These are phyloP conservation scores for Brachionus calyciflorus DNA, from an alignment of 1,140 invertebrate species.

Conservation along the genomic window DNA sequence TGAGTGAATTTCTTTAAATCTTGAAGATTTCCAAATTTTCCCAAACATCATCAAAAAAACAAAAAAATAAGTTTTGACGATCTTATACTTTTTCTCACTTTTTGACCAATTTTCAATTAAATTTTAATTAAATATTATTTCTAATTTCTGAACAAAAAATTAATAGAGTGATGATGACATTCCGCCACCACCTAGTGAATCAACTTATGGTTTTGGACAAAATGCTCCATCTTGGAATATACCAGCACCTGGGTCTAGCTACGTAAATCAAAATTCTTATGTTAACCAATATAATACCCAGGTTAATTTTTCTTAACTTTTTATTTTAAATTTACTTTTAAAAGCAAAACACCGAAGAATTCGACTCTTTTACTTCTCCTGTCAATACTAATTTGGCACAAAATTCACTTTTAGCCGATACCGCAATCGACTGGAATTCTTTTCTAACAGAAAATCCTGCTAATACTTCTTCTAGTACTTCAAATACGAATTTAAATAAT, in stretches of 20 bases:
- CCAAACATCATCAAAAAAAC: too few relatives aligned
- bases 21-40: too few relatives aligned
- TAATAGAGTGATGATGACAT: conserved; percentile 40
- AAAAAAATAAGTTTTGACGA: too few relatives aligned
- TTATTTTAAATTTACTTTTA: not conserved
- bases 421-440: not conserved
- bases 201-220: not conserved
- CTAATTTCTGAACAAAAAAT: not conserved
- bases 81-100: too few relatives aligned
- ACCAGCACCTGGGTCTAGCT: conserved; percentile 19
- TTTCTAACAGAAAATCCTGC: not conserved
- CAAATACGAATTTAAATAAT: not conserved
- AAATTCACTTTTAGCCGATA: not conserved
- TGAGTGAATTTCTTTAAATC: too few relatives aligned
- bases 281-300: conserved; percentile 28
- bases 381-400: too few relatives aligned
- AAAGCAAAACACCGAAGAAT: conserved; percentile 1
- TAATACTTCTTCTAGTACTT: not conserved
- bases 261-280: conserved; percentile 42
- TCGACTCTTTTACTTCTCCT: not conserved
- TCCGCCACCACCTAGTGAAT: conserved; percentile 16
- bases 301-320: conserved; percentile 17
- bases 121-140: too few relatives aligned
- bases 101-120: too few relatives aligned
- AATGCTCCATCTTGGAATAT: conserved; percentile 26